Percentiles rank a stretch among this genome's conserved stretches.
These are phyloP conservation scores for Heliconius hewitsoni DNA, from an alignment of 1,140 invertebrate species.

Conservation along the genomic window DNA sequence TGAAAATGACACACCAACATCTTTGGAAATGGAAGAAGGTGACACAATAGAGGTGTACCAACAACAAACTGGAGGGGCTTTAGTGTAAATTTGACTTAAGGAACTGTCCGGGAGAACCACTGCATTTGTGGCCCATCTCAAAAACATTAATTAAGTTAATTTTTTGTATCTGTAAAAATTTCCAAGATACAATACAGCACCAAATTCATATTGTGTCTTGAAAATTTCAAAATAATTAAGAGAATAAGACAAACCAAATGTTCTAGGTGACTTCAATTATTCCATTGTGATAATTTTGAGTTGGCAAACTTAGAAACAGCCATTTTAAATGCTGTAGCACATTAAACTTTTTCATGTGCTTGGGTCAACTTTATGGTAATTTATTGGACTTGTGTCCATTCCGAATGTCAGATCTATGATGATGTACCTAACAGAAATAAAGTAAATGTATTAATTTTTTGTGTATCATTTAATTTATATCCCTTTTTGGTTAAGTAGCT, in stretches of 20 bases:
- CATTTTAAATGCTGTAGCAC: slow-evolving; percentile 61
- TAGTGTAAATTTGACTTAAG: slow-evolving; percentile 73
- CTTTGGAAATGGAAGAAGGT: slow-evolving; percentile 96
- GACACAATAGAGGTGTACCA: slow-evolving; percentile 98
- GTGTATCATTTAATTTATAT: slow-evolving; percentile 45
- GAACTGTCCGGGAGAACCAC: slow-evolving; percentile 68
- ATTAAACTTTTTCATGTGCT: slow-evolving; percentile 53
- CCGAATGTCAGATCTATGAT: slow-evolving; percentile 65
- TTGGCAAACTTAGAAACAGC: slow-evolving; percentile 59
- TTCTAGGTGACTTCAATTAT: slow-evolving; percentile 68
- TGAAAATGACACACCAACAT: slow-evolving; percentile 94
- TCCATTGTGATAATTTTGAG: slow-evolving; percentile 77
- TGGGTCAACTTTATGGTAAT: slow-evolving; percentile 52
- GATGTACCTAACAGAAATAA: slow-evolving; percentile 71
- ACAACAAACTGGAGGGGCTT: slow-evolving; percentile 92
- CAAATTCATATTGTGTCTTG: slow-evolving; percentile 41
- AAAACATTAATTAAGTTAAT: slow-evolving; percentile 76
- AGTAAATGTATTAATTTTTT: slow-evolving; percentile 65
- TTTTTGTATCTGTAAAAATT: slow-evolving; percentile 64
- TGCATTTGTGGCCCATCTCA: slow-evolving; percentile 67
- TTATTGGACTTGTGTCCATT: slow-evolving; percentile 64
- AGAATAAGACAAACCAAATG: slow-evolving; percentile 69
- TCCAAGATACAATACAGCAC: slow-evolving; percentile 33
- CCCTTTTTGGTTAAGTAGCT: background rate
- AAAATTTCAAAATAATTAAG: slow-evolving; percentile 52